Evolutionary conservation across 2,113 vertebrate species (phyloP).

Genomic region (Phalacrocorax aristotelis): DNA sequence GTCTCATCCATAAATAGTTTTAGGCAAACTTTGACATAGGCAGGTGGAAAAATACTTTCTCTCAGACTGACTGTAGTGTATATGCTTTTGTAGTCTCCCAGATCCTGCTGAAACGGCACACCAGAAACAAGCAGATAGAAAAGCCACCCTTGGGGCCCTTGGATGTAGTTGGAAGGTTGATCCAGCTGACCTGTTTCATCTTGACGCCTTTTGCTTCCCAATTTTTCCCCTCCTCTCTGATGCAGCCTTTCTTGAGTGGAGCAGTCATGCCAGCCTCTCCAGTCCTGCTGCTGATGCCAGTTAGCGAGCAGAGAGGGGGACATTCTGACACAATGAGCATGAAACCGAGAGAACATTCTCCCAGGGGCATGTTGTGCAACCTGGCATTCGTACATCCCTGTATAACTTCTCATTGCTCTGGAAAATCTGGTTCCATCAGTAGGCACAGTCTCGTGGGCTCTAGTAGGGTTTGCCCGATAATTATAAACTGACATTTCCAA

Average conservation of each 20-base stretch:
- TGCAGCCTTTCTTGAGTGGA: neutral
- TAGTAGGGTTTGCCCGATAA: neutral
- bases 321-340: neutral
- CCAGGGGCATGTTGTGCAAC: neutral
- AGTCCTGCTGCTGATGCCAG: neutral
- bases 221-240: neutral
- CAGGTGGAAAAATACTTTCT: neutral
- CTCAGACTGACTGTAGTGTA: neutral
- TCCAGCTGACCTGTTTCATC: neutral
- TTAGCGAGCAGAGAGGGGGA: neutral
- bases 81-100: neutral
- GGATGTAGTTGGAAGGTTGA: neutral
- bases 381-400: rapidly evolving
- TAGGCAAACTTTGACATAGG: neutral
- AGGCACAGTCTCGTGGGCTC: neutral
- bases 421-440: neutral
- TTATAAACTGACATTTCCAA: neutral
- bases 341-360: neutral
- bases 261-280: neutral
- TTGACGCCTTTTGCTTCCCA: neutral
- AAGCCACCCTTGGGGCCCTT: neutral
- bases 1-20: neutral
- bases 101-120: neutral
- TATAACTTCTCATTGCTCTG: rapidly evolving
- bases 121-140: neutral